Conservation (phyloP, 2,797 vertebrate species). For the Lophotriccus pileatus region DNA sequence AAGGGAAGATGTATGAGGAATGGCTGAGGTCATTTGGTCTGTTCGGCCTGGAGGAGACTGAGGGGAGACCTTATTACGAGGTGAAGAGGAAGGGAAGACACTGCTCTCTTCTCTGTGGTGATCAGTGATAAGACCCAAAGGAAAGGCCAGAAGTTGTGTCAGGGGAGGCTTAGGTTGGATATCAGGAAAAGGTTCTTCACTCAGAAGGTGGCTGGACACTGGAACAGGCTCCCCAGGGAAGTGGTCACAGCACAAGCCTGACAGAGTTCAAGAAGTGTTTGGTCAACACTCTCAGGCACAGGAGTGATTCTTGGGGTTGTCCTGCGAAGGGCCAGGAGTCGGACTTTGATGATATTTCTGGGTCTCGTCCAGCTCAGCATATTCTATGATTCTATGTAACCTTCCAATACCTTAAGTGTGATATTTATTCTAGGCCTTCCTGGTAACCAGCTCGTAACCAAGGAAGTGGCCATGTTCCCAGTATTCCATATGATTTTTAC, state of each 20-base stretch:
- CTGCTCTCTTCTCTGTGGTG: background rate
- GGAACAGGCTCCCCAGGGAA: background rate
- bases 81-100: accelerated
- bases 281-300: background rate
- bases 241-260: background rate
- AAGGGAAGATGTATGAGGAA: accelerated
- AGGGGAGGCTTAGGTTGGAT: background rate
- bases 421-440: too few relatives aligned
- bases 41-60: background rate
- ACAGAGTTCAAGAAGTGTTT: background rate
- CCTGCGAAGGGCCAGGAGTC: background rate
- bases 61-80: accelerated
- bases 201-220: accelerated
- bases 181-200: background rate
- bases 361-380: background rate
- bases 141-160: background rate
- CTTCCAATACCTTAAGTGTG: background rate
- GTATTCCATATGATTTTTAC: too few relatives aligned
- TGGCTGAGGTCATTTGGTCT: background rate
- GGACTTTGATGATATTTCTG: background rate
- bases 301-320: background rate
- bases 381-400: background rate
- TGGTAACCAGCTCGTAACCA: too few relatives aligned
- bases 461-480: too few relatives aligned
- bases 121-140: accelerated